Evolutionary conservation across 2,888 invertebrate genomes (phyloP), one percentile per base, ranked within the genome.

Genomic region (Tetrapedia diversipes): DNA sequence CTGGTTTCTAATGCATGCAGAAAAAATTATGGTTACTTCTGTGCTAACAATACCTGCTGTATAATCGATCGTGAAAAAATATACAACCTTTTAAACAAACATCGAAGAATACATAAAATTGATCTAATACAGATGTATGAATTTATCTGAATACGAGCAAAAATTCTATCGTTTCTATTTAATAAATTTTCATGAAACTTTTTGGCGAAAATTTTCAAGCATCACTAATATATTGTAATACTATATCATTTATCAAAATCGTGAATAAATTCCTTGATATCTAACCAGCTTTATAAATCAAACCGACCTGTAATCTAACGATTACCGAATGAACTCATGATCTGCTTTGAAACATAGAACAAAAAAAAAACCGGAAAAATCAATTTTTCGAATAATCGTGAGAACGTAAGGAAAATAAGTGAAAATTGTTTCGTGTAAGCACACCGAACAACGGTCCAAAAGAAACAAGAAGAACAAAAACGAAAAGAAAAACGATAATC

Each of bases 371-470:
- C n/a, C n/a, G n/a, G n/a, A 51, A 43, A 1, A 32, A 29, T 16
- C 47, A 60, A 32, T 51, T 56, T 27, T n/a, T n/a, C n/a, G 16
- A 67, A 45, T 47, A n/a, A n/a, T n/a, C n/a, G n/a, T 49, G 39
- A 19, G 43, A 56, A 57, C 27, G 37, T 47, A 37, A 51, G 29
- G 53, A 64, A 74, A 61, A 57, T 66, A 66, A 63, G 45, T 10
- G 71, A 75, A 75, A 61, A 51, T 73, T 69, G 61, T 39, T 80
- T 79, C 66, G 77, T 73, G 75, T 74, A 79, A 84, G 85, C 85
- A 84, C 84, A 84, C 72, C 78, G 79, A 85, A 83, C 37, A 69
- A 82, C 74, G 66, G 43, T 82, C 70, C n/a, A n/a, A n/a, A n/a
- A n/a, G n/a, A n/a, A n/a, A n/a, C n/a, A n/a, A n/a, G n/a, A n/a